These are phyloP conservation scores for Caloenas nicobarica DNA, from an alignment of 2,113 vertebrate genomes.

Conservation along the genomic window DNA sequence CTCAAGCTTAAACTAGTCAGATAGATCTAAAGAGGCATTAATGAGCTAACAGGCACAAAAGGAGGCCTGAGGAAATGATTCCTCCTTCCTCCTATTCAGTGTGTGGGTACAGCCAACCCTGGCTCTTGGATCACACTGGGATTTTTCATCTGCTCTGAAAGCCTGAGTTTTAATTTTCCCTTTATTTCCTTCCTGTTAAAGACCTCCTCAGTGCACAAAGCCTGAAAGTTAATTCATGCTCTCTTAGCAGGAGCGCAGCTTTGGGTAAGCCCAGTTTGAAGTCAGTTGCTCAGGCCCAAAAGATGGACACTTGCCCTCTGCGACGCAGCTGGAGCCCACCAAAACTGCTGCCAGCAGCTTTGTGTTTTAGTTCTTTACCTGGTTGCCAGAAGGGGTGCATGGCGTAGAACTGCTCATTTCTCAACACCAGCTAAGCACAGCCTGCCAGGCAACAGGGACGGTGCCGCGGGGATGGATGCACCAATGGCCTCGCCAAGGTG, in stretches of 20 bases:
- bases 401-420: not conserved
- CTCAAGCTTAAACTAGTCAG: not conserved
- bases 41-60: not conserved
- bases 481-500: not conserved
- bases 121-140: not conserved
- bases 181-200: not conserved
- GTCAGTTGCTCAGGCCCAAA: rapidly evolving
- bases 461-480: rapidly evolving
- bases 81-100: not conserved
- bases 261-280: not conserved
- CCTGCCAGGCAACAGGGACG: not conserved
- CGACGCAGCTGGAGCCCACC: not conserved
- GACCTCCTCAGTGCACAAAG: not conserved
- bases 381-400: not conserved
- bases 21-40: not conserved
- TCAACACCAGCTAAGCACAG: not conserved
- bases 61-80: slow-evolving; percentile 7
- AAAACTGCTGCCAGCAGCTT: not conserved
- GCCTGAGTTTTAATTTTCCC: not conserved
- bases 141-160: not conserved
- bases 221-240: not conserved
- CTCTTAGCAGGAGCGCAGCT: not conserved
- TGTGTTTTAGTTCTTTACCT: not conserved
- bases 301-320: not conserved
- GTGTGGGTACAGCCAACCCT: not conserved